A percentile compares a stretch with the other conserved stretches of the same genome.
phyloP scores from a whole-genome alignment of 2,888 invertebrate species.

The Drosophila longiperda region DNA sequence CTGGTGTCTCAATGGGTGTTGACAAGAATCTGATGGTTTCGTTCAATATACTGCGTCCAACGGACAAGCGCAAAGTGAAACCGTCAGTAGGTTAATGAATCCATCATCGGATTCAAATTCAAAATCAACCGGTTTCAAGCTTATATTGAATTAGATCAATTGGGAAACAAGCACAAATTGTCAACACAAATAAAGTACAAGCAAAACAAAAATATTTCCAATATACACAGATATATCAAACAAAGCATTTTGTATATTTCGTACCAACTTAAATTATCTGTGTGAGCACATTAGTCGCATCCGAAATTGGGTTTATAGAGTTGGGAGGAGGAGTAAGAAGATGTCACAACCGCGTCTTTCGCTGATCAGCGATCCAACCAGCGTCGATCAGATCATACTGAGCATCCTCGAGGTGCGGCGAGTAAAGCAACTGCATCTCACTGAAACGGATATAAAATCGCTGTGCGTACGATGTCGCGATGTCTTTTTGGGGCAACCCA shows the following conservation, averaged over 20 bases:
- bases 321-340: background rate
- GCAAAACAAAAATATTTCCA: background rate
- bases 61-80: conserved; percentile 1
- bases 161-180: conserved; percentile 23
- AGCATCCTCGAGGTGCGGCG: conserved; percentile 51
- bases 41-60: conserved; percentile 85
- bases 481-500: conserved; percentile 48
- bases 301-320: conserved; percentile 5
- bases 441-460: conserved; percentile 46
- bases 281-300: conserved; percentile 18
- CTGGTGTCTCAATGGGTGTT: conserved; percentile 99
- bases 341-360: conserved; percentile 16
- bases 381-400: conserved; percentile 52
- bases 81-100: background rate
- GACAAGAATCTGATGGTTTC: conserved; percentile 99
- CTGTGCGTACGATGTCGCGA: conserved; percentile 51
- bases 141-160: no score
- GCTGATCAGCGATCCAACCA: conserved; percentile 5
- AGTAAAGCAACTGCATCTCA: conserved; percentile 43
- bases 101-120: no score
- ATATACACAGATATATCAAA: conserved; percentile 10
- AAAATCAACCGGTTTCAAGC: background rate
- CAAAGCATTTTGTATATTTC: conserved; percentile 20
- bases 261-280: conserved; percentile 32
- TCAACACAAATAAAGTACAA: conserved; percentile 23